Percentiles rank a stretch among this genome's conserved stretches.
phyloP scores from a whole-genome alignment of 2,113 vertebrate genomes.

The Mola mola region DNA sequence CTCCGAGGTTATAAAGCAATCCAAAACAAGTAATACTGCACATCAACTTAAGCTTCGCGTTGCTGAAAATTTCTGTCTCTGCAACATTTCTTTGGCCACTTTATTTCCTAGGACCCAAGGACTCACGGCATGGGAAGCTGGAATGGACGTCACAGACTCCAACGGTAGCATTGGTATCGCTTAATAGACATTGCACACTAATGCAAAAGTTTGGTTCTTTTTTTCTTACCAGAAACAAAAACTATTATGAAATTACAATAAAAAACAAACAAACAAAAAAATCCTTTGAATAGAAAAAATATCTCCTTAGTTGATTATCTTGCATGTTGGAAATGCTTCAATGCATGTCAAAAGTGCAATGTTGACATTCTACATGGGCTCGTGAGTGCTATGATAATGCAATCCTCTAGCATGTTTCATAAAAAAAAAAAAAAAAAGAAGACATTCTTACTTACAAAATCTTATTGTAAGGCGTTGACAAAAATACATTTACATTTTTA shows the following conservation, averaged over 20 bases:
- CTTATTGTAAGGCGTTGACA: constrained; percentile 74
- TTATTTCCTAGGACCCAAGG: constrained; percentile 38
- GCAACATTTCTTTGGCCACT: constrained; percentile 69
- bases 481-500: constrained; percentile 58
- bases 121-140: constrained; percentile 40
- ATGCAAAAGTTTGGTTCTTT: constrained; percentile 67
- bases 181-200: constrained; percentile 65
- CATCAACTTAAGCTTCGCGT: constrained; percentile 19
- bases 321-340: constrained; percentile 60
- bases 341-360: constrained; percentile 75
- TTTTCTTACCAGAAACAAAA: constrained; percentile 32
- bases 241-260: constrained; percentile 36
- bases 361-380: constrained; percentile 41
- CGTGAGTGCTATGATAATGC: constrained; percentile 53
- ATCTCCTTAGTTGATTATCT: constrained; percentile 75
- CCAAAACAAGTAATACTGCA: constrained; percentile 62
- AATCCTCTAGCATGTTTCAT: constrained; percentile 41
- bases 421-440: constrained; percentile 29
- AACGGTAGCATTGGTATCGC: constrained; percentile 75
- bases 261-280: constrained; percentile 27
- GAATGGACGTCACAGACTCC: constrained; percentile 48
- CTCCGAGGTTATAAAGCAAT: constrained; percentile 57
- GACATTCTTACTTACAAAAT: constrained; percentile 70
- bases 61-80: constrained; percentile 20
- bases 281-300: constrained; percentile 77